Conservation (phyloP, 1,140 invertebrate genomes). For the Musca vetustissima region DNA sequence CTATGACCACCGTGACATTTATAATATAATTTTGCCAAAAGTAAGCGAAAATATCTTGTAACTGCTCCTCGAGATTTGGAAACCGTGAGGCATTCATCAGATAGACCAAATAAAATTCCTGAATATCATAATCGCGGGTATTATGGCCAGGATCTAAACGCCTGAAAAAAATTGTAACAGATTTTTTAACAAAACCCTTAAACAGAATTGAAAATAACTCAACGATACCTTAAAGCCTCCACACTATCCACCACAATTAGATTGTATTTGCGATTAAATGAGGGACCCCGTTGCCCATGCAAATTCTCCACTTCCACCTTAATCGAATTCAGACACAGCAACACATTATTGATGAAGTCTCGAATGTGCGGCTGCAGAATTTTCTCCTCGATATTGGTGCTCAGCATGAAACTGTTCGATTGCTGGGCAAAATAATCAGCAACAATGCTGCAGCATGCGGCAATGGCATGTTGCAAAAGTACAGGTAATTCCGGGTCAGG, state of each 20-base stretch:
- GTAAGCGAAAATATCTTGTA: slow-evolving; percentile 22
- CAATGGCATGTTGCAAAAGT: slow-evolving; percentile 1
- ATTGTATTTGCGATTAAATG: slow-evolving; percentile 18
- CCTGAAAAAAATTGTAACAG: neutral
- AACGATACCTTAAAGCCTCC: slow-evolving; percentile 23
- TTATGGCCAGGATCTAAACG: slow-evolving; percentile 10
- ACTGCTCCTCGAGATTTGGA: neutral
- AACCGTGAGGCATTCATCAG: slow-evolving; percentile 1
- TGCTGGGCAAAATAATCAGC: neutral
- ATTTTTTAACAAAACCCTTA: too few species aligned
- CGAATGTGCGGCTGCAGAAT: neutral
- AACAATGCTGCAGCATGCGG: slow-evolving; percentile 6
- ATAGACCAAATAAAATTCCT: slow-evolving; percentile 15
- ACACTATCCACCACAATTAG: slow-evolving; percentile 20
- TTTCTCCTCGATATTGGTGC: neutral
- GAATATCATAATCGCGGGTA: slow-evolving; percentile 17
- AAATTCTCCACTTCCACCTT: slow-evolving; percentile 10
- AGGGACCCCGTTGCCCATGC: neutral
- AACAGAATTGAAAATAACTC: neutral
- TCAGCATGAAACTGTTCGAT: slow-evolving; percentile 1
- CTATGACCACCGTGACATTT: slow-evolving; percentile 21
- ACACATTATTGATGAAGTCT: slow-evolving; percentile 10
- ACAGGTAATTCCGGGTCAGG: slow-evolving; percentile 8
- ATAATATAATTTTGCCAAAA: slow-evolving; percentile 24
- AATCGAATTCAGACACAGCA: neutral